phyloP scores from a whole-genome alignment of 2,113 vertebrate species.

The Aythya baeri region DNA sequence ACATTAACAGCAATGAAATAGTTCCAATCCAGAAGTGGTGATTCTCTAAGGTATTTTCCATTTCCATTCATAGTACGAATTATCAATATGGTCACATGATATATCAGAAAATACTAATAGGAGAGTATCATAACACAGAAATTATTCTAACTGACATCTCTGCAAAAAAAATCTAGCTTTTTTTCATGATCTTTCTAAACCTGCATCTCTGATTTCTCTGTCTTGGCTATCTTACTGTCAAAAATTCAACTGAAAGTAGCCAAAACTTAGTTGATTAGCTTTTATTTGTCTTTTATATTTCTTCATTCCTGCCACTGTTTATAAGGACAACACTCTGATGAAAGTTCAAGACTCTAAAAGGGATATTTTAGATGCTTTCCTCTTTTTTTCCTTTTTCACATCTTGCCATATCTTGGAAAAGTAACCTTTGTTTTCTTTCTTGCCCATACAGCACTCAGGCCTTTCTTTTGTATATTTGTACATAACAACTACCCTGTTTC shows the following conservation, averaged over 20 bases:
- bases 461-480: background rate
- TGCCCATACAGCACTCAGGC: background rate
- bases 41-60: background rate
- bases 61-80: background rate
- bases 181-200: background rate
- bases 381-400: background rate
- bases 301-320: background rate
- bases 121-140: background rate
- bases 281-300: background rate
- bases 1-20: background rate
- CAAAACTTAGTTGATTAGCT: background rate
- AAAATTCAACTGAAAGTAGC: background rate
- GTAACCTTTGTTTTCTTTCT: background rate
- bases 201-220: background rate
- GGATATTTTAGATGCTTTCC: background rate
- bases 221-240: background rate
- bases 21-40: background rate
- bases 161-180: background rate
- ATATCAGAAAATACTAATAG: background rate
- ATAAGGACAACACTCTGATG: background rate
- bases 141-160: background rate
- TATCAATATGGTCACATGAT: background rate
- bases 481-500: background rate
- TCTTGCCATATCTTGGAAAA: background rate
- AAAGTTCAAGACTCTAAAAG: background rate